phyloP scores from a whole-genome alignment of 2,797 vertebrate genomes.

The Manis pentadactyla region DNA sequence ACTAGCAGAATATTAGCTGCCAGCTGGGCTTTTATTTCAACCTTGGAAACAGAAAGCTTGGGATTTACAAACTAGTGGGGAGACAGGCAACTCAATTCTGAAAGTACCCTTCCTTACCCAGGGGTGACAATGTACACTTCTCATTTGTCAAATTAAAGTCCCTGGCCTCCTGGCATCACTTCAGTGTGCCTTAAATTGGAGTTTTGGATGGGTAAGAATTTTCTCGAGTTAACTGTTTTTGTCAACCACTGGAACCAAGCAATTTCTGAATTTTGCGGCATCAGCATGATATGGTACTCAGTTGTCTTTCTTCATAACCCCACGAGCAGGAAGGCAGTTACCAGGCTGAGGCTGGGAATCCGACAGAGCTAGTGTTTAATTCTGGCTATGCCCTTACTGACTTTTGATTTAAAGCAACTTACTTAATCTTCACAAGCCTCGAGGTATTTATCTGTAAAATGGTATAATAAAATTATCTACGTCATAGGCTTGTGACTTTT shows the following conservation, averaged over 20 bases:
- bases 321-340: not conserved
- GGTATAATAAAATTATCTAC: not conserved
- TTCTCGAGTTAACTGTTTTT: conserved; percentile 64
- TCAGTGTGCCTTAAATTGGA: conserved; percentile 56
- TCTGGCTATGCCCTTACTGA: not conserved
- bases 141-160: conserved; percentile 75
- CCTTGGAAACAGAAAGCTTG: conserved; percentile 38
- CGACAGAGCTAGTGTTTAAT: not conserved
- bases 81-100: conserved; percentile 41
- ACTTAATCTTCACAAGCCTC: not conserved
- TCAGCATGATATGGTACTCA: conserved; percentile 41
- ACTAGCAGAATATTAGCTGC: conserved; percentile 16
- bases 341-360: not conserved
- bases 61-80: conserved; percentile 48
- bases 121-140: conserved; percentile 26
- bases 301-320: conserved; percentile 50
- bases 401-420: conserved; percentile 31
- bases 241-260: conserved; percentile 67
- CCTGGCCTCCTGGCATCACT: not conserved
- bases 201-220: conserved; percentile 61
- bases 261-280: conserved; percentile 58
- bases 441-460: conserved; percentile 43
- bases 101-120: conserved; percentile 39
- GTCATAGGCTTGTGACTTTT: not conserved
- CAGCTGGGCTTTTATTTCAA: conserved; percentile 5